A percentile compares a stretch with the other conserved stretches of the same genome.
These are phyloP conservation scores for Mustelus asterias DNA, from an alignment of 2,113 vertebrate genomes.

Conservation along the genomic window DNA sequence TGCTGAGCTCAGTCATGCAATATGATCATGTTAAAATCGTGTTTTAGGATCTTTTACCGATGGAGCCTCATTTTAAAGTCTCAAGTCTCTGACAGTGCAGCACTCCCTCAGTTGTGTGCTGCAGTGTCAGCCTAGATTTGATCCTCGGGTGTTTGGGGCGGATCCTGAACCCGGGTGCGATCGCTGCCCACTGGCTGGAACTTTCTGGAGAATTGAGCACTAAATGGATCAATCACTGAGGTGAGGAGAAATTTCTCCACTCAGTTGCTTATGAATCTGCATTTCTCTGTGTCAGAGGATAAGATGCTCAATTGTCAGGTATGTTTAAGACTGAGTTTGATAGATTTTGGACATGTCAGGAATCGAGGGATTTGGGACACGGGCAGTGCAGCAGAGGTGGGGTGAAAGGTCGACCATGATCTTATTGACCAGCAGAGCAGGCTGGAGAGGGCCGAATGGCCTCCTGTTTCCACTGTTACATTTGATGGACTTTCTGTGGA, in stretches of 20 bases:
- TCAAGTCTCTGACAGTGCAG: neutral
- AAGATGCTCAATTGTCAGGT: neutral
- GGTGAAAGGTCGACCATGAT: neutral
- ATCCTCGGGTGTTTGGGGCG: neutral
- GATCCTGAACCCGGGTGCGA: neutral
- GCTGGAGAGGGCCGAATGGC: neutral
- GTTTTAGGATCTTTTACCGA: neutral
- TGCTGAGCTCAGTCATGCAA: neutral
- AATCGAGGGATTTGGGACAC: neutral
- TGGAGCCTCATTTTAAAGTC: neutral
- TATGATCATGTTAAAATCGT: neutral
- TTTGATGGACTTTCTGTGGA: neutral
- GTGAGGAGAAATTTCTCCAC: neutral
- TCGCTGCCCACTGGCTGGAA: too few species aligned
- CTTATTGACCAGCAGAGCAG: neutral
- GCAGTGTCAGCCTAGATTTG: neutral
- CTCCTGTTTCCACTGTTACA: neutral
- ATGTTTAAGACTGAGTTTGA: neutral
- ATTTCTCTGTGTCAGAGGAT: neutral
- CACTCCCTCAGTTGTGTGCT: neutral
- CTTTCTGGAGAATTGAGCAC: neutral
- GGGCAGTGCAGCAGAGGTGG: neutral
- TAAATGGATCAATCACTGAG: neutral
- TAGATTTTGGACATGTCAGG: neutral
- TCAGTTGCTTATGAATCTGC: neutral